Evolutionary conservation across 2,797 vertebrate species (phyloP), one percentile per base, ranked within the genome.

Genomic region (Sebastes vulpes): DNA sequence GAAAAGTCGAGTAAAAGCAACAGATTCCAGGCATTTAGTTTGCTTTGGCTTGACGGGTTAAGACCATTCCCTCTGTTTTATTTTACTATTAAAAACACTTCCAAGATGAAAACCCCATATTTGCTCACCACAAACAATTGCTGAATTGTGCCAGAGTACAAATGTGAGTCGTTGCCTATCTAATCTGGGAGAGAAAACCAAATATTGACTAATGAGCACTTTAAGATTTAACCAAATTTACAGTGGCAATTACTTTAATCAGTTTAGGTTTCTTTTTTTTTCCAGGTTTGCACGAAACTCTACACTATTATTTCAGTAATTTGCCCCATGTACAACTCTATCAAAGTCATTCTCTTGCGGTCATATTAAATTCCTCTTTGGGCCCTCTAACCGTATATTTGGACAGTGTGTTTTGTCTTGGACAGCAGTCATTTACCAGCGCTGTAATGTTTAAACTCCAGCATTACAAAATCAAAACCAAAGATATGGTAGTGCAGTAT

Each of bases 21-120:
- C 73, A 75, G 66, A 75, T 88, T 93, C 88, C 92, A 95, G 87
- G 85, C 79, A 53, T 85, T 84, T 46, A 68, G 88, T 95, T 95
- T 95, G 80, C 83, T 93, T 95, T 95, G 93, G 93, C 93, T 84
- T 68, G 76, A 79, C 23, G 72, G 77, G 86, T 79, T 89, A 84
- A 61, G 65, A 72, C 77, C 79, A 84, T 86, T 92, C 77, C 79
- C 67, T 69, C 57, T 81, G 81, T 90, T 88, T 88, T 92, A 86
- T 94, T 85, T 86, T 82, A 84, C 83, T 83, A 84, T 92, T 90
- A 90, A 92, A 92, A 87, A 87, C 57, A 78, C 77, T 70, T 93
- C 86, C 82, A 89, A 90, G 65, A 90, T 85, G 57, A 83, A 91
- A 92, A 89, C 61, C 25, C 59, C 16, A 25, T 81, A 82, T 87